Evolutionary conservation across 1,140 invertebrate genomes (phyloP).

Genomic region (Drosophila virilis): DNA sequence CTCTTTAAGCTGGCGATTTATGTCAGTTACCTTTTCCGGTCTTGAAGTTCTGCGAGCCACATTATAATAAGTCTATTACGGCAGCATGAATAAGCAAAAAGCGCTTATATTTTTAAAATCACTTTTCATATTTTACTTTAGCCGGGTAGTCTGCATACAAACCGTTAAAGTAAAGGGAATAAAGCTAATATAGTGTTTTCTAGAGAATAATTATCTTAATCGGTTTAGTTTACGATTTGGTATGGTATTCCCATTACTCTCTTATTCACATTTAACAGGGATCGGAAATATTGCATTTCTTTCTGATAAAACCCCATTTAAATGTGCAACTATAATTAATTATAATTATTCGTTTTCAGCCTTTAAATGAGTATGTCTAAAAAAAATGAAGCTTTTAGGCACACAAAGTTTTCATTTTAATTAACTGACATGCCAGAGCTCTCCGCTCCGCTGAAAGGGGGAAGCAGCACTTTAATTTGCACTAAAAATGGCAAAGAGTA

Average conservation of each 20-base stretch:
- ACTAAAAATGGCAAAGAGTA: slow-evolving; percentile 26
- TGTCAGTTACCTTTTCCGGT: slow-evolving; percentile 58
- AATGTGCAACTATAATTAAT: neutral
- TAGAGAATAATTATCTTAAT: neutral
- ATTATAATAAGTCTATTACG: slow-evolving; percentile 22
- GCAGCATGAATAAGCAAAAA: slow-evolving; percentile 2
- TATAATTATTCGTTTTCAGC: neutral
- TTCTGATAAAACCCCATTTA: too few species aligned
- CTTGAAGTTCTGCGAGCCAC: slow-evolving; percentile 21
- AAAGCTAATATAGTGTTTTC: neutral
- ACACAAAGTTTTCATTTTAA: slow-evolving; percentile 1
- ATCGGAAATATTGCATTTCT: too few species aligned
- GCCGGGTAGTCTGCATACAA: neutral
- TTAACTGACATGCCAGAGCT: slow-evolving; percentile 29
- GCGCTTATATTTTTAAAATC: slow-evolving; percentile 3
- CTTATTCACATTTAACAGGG: too few species aligned
- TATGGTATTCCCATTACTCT: too few species aligned
- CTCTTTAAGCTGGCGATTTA: slow-evolving; percentile 57
- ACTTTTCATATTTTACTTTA: neutral
- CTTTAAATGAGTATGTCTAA: too few species aligned
- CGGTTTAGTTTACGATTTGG: too few species aligned
- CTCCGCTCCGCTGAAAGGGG: slow-evolving; percentile 24
- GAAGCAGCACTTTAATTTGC: slow-evolving; percentile 38
- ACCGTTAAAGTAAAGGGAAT: neutral
- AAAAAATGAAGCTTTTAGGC: neutral